Percentiles rank a stretch among this genome's conserved stretches.
Conservation (phyloP, 2,797 vertebrate species). For the Phoeniculus purpureus region DNA sequence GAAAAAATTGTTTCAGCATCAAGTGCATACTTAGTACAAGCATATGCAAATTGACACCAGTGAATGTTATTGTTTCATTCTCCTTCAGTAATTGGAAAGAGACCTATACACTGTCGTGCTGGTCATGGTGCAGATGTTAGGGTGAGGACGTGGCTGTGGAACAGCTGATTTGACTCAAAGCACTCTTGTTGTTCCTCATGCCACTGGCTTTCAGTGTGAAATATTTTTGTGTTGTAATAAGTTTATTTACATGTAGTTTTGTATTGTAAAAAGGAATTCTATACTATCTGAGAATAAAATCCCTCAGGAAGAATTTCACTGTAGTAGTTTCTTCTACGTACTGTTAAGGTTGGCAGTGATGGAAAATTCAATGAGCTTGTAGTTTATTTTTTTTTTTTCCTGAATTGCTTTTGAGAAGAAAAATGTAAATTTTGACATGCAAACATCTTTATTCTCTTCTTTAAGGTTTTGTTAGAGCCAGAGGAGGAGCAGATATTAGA, state of each 20-base stretch:
- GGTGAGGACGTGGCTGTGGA: background rate
- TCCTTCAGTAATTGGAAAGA: background rate
- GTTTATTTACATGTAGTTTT: background rate
- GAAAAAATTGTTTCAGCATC: background rate
- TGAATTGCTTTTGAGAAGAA: background rate
- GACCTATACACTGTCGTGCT: background rate
- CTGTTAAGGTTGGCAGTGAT: background rate
- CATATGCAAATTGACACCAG: background rate
- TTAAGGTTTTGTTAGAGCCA: slow-evolving; percentile 91
- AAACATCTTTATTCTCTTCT: background rate
- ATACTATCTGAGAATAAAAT: background rate
- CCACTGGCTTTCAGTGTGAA: background rate
- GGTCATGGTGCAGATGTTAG: background rate
- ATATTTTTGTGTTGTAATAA: background rate
- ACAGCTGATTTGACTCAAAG: background rate
- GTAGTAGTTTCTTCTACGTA: background rate
- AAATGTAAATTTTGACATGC: background rate
- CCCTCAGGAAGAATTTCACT: background rate
- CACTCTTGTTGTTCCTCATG: background rate
- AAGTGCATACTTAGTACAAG: background rate
- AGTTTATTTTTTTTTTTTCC: background rate
- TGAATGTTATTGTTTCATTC: too few species aligned
- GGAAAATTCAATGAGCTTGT: background rate
- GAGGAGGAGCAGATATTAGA: slow-evolving; percentile 89
- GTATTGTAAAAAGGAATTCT: background rate